Percentiles rank a stretch among this genome's conserved stretches.
Conservation (phyloP, 2,888 invertebrate species). For the Harpagoxenus sublaevis region DNA sequence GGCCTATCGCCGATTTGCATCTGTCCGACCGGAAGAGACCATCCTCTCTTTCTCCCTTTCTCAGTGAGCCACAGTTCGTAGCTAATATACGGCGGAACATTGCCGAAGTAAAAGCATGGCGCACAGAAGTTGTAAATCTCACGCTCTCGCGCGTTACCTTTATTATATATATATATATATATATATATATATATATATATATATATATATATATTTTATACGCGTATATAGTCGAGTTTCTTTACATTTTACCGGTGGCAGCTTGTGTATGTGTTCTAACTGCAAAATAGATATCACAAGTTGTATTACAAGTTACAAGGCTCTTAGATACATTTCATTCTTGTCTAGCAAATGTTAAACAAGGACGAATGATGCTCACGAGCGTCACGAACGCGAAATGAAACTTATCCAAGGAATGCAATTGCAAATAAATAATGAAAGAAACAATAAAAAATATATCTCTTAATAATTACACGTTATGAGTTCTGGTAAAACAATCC, state of each 20-base stretch:
- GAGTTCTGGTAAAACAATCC: neutral
- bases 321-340: too few species aligned
- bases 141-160: neutral
- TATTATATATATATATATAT: slow-evolving; percentile 8
- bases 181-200: slow-evolving; percentile 1
- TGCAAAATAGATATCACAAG: too few species aligned
- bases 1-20: slow-evolving; percentile 45
- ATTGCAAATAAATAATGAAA: neutral
- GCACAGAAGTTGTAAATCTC: slow-evolving; percentile 4
- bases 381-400: too few species aligned
- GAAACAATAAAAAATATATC: neutral
- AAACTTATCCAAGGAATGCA: too few species aligned
- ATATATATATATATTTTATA: neutral
- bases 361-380: too few species aligned
- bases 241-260: neutral
- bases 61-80: slow-evolving; percentile 2
- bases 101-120: neutral
- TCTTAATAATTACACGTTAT: neutral
- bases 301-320: neutral
- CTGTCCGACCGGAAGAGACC: slow-evolving; percentile 44
- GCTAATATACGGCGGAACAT: slow-evolving; percentile 35
- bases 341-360: too few species aligned
- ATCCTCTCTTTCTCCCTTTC: slow-evolving; percentile 4
- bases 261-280: neutral
- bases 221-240: neutral